phyloP scores from a whole-genome alignment of 2,888 invertebrate species.

The Himalopsyche anomala region DNA sequence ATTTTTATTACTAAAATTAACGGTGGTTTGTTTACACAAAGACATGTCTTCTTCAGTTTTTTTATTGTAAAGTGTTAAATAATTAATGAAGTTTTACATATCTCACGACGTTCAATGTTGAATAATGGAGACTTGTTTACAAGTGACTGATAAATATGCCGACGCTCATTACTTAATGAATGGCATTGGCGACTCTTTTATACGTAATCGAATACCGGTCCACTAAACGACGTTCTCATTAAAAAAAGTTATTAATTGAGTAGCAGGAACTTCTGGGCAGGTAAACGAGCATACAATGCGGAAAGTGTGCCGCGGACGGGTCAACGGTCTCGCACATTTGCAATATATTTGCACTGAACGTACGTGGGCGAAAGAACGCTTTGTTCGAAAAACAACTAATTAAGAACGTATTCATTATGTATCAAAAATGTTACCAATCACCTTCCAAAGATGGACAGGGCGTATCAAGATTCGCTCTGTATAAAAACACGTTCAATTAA shows the following conservation, averaged over 20 bases:
- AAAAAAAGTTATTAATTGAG: slow-evolving; percentile 31
- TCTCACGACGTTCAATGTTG: too few relatives aligned
- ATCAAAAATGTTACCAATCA: neutral
- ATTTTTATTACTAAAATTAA: too few relatives aligned
- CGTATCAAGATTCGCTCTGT: neutral
- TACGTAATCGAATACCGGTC: slow-evolving; percentile 1
- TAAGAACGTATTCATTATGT: neutral
- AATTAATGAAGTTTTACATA: too few relatives aligned
- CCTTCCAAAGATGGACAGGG: neutral
- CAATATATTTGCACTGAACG: slow-evolving; percentile 25
- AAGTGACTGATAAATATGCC: too few relatives aligned
- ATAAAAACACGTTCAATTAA: neutral
- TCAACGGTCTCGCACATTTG: slow-evolving; percentile 17
- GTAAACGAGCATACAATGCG: slow-evolving; percentile 1
- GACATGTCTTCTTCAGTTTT: too few relatives aligned
- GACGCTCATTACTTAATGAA: too few relatives aligned
- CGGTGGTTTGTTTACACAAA: too few relatives aligned
- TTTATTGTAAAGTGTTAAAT: too few relatives aligned
- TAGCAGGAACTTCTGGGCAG: neutral
- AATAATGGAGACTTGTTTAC: too few relatives aligned
- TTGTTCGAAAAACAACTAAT: slow-evolving; percentile 24
- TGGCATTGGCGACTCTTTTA: neutral
- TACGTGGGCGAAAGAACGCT: slow-evolving; percentile 19
- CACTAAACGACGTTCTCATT: slow-evolving; percentile 4
- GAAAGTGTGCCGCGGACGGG: slow-evolving; percentile 37